phyloP scores from a whole-genome alignment of 2,888 invertebrate species.

The Phragmatobia fuliginosa region DNA sequence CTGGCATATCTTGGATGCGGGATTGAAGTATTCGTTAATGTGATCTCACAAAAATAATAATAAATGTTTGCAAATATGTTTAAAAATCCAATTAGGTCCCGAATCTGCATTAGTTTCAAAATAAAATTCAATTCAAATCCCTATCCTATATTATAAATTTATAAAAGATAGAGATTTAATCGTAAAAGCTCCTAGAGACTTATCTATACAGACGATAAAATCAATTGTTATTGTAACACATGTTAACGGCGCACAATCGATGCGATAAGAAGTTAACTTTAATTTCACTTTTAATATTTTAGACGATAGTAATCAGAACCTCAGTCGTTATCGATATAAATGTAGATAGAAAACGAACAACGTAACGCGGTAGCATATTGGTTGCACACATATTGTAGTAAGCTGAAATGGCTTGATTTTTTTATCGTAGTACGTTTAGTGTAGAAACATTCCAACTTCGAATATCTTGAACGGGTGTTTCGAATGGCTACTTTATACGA shows the following conservation, averaged over 20 bases:
- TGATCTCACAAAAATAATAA: not conserved
- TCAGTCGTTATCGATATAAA: slow-evolving; percentile 2
- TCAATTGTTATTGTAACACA: not conserved
- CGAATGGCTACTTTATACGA: slow-evolving; percentile 68
- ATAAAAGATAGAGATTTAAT: not conserved
- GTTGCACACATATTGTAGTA: not conserved
- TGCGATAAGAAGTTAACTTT: not conserved
- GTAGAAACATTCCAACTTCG: slow-evolving; percentile 50
- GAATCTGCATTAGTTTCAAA: not conserved
- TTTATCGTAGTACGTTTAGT: slow-evolving; percentile 23
- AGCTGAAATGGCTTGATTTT: not conserved
- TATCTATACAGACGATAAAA: not conserved
- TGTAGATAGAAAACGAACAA: slow-evolving; percentile 22
- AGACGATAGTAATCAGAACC: slow-evolving; percentile 11
- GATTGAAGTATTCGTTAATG: not conserved
- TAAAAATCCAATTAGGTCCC: not conserved
- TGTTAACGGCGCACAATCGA: not conserved
- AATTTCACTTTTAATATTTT: not conserved
- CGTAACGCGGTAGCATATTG: slow-evolving; percentile 35
- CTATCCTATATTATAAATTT: not conserved
- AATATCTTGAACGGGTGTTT: slow-evolving; percentile 66
- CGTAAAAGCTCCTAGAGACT: not conserved
- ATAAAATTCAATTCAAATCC: no score
- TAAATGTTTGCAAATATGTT: not conserved
- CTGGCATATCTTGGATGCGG: not conserved